Percentiles rank a stretch among this genome's conserved stretches.
These are phyloP conservation scores for Tachysurus fulvidraco DNA, from an alignment of 2,113 vertebrate species.

Conservation along the genomic window DNA sequence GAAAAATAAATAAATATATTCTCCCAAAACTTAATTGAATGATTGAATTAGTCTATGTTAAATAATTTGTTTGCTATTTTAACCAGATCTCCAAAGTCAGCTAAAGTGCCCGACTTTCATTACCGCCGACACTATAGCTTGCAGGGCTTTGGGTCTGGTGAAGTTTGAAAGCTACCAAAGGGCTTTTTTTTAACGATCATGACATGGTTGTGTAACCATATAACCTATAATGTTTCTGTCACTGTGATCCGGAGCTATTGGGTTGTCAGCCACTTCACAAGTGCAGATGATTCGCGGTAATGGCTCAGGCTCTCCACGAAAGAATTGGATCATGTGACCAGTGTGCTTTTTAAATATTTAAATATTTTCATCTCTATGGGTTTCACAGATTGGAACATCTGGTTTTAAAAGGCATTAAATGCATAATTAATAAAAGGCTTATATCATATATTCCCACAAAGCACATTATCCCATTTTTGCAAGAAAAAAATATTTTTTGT, in stretches of 20 bases:
- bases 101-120: not conserved
- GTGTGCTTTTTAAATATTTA: not conserved
- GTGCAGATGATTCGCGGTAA: not conserved
- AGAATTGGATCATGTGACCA: not conserved
- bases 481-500: not conserved
- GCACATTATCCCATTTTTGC: too few species aligned
- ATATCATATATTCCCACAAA: not conserved
- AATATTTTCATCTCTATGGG: not conserved
- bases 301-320: not conserved
- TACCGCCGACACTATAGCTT: too few species aligned
- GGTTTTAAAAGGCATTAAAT: not conserved
- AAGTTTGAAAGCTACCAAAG: not conserved
- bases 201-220: not conserved
- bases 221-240: not conserved
- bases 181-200: not conserved
- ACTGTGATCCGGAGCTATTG: not conserved
- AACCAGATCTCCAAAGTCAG: not conserved
- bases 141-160: not conserved
- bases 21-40: not conserved
- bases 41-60: not conserved
- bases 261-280: not conserved
- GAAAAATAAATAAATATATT: not conserved
- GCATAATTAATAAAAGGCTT: not conserved
- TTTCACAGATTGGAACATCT: not conserved
- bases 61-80: not conserved